A percentile compares a stretch with the other conserved stretches of the same genome.
These are phyloP conservation scores for Enteromius paludinosus DNA, from an alignment of 2,797 vertebrate species.

Conservation along the genomic window DNA sequence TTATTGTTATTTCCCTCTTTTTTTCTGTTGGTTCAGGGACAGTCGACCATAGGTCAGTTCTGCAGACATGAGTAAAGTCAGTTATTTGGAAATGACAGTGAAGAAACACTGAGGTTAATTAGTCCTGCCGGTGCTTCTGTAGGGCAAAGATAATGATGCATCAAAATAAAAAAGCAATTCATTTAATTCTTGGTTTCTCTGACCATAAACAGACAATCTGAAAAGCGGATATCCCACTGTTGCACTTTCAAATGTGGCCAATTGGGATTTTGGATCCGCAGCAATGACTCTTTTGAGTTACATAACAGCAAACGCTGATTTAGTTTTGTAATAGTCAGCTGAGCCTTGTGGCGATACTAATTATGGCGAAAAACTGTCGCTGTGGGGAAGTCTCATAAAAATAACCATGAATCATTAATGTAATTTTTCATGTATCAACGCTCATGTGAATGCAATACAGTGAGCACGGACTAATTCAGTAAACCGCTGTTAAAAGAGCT, in stretches of 20 bases:
- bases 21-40: background rate
- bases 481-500: background rate
- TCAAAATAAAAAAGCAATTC: background rate
- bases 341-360: background rate
- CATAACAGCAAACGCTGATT: background rate
- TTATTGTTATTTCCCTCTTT: background rate
- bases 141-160: background rate
- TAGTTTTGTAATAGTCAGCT: background rate
- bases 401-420: background rate
- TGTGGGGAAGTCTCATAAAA: conserved; percentile 17
- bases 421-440: background rate
- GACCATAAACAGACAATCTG: background rate
- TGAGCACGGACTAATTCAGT: background rate
- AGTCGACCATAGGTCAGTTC: background rate
- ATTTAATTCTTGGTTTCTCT: background rate
- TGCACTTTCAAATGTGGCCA: background rate
- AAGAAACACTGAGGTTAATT: background rate
- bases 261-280: background rate
- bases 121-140: background rate
- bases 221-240: background rate
- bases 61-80: background rate
- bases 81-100: conserved; percentile 1
- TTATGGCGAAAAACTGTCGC: background rate
- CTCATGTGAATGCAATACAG: background rate
- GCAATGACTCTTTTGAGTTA: background rate